Conservation (phyloP, 2,797 vertebrate genomes). For the Tapirus indicus region DNA sequence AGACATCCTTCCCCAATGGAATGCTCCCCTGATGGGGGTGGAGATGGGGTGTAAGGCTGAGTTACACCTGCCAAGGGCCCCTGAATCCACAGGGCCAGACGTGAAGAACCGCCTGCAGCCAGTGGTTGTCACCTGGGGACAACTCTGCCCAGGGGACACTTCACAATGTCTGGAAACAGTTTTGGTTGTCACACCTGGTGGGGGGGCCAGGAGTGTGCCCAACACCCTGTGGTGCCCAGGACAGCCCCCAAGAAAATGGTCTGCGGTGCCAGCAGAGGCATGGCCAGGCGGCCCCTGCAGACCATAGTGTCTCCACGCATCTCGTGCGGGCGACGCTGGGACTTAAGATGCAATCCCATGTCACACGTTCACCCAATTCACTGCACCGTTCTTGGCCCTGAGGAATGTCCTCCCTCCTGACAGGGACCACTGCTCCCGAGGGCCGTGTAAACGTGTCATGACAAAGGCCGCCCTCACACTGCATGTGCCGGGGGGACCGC, state of each 20-base stretch:
- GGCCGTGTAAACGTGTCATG: neutral
- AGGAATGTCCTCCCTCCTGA: neutral
- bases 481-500: neutral
- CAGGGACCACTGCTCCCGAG: neutral
- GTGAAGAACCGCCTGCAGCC: neutral
- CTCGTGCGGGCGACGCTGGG: neutral
- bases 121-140: fast-evolving
- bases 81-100: neutral
- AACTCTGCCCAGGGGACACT: neutral
- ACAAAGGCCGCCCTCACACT: neutral
- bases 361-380: neutral
- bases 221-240: neutral
- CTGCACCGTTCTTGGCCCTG: neutral
- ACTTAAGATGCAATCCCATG: neutral
- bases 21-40: no score
- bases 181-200: neutral
- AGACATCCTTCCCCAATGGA: neutral
- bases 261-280: neutral
- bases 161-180: neutral
- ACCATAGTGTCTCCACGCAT: neutral
- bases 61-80: neutral
- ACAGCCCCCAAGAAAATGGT: fast-evolving
- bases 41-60: neutral
- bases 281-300: neutral
- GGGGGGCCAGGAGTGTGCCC: neutral